A percentile compares a stretch with the other conserved stretches of the same genome.
phyloP scores from a whole-genome alignment of 2,797 vertebrate species.

The Danionella dracula region DNA sequence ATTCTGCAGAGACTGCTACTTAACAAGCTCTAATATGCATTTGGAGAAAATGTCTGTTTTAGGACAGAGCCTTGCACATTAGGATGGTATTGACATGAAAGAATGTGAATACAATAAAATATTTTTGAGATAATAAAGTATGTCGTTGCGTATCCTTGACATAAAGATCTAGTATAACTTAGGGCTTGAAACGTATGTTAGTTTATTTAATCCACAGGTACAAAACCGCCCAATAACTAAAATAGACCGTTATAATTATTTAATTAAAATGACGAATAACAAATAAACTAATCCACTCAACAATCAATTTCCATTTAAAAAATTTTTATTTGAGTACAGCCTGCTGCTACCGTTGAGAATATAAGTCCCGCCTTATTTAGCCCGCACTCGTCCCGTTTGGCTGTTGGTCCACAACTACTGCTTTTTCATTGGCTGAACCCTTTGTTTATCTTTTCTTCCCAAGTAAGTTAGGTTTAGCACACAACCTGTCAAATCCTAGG shows the following conservation, averaged over 20 bases:
- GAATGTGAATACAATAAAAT: conserved; percentile 4
- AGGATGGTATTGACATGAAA: not conserved
- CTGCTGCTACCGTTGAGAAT: not conserved
- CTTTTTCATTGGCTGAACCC: conserved; percentile 10
- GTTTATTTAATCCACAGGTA: no score
- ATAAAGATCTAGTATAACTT: no score
- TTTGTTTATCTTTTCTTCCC: conserved; percentile 27
- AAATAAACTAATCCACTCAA: no score
- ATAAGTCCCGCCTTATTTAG: not conserved
- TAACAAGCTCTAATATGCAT: not conserved
- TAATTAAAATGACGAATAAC: no score
- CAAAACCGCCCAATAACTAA: no score
- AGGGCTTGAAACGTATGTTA: no score
- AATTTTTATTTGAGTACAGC: no score
- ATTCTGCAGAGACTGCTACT: not conserved
- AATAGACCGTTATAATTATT: no score
- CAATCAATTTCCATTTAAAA: no score
- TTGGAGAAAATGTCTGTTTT: conserved; percentile 52
- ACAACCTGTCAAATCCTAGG: conserved; percentile 54
- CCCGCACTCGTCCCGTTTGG: not conserved
- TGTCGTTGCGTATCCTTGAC: no score
- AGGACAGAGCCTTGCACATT: conserved; percentile 35
- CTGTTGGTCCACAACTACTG: not conserved
- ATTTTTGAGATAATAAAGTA: not conserved
- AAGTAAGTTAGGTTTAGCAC: conserved; percentile 50